Conservation (phyloP, 2,113 vertebrate genomes). For the Lepisosteus osseus region DNA sequence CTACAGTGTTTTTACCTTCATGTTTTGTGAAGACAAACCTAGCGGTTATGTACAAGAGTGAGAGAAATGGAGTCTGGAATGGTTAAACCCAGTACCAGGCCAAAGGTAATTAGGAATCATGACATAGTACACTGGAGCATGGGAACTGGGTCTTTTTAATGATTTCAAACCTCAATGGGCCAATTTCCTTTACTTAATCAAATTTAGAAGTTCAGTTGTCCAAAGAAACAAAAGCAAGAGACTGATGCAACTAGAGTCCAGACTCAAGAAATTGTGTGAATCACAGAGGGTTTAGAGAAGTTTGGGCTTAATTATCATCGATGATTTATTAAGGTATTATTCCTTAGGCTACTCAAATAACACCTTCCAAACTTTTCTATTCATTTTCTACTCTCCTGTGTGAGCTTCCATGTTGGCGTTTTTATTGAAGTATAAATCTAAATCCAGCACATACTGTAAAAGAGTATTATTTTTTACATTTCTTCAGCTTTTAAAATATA, state of each 20-base stretch:
- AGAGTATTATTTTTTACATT: no score
- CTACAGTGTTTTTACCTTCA: neutral
- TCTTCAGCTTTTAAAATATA: no score
- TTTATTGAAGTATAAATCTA: no score
- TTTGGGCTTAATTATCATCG: no score
- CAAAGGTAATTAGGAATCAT: neutral
- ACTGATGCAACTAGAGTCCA: neutral
- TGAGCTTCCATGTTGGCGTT: no score
- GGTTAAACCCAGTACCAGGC: neutral
- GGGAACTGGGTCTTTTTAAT: neutral
- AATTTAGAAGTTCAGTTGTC: neutral
- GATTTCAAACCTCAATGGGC: conserved; percentile 1
- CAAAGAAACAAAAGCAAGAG: neutral
- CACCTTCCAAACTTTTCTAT: no score
- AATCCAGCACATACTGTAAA: no score
- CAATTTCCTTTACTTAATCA: neutral
- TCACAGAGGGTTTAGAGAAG: no score
- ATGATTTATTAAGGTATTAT: no score
- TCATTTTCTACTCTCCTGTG: no score
- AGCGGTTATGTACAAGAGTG: neutral
- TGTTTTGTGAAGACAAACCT: neutral
- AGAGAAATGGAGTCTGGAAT: neutral
- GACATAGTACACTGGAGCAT: neutral
- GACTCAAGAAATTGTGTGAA: no score
- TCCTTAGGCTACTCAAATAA: no score